Conservation (phyloP, 2,113 vertebrate species). For the Chloropsis hardwickii region DNA sequence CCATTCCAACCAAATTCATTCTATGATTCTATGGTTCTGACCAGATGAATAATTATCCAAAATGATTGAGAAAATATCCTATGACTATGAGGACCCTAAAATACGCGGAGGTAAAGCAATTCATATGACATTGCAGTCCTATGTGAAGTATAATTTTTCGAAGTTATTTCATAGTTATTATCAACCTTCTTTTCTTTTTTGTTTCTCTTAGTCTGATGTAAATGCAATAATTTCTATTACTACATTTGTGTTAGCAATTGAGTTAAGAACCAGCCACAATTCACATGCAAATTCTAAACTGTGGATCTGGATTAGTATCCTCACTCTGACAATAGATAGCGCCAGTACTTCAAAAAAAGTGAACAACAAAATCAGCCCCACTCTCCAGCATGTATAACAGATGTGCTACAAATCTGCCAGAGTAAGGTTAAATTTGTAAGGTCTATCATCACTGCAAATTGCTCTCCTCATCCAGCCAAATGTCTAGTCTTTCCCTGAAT, state of each 20-base stretch:
- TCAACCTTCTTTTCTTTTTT: accelerated
- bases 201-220: background rate
- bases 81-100: background rate
- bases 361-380: background rate
- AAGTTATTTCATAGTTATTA: background rate
- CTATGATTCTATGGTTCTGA: background rate
- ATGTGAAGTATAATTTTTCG: background rate
- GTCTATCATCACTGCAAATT: background rate
- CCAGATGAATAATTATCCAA: background rate
- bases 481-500: background rate
- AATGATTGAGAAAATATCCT: background rate
- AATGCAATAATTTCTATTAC: background rate
- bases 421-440: background rate
- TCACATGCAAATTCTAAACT: background rate
- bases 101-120: background rate
- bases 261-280: background rate
- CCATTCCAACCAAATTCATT: background rate
- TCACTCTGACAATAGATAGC: background rate
- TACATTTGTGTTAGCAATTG: background rate
- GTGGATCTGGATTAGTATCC: background rate
- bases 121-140: background rate
- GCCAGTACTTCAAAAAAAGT: background rate
- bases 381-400: background rate
- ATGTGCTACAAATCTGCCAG: background rate
- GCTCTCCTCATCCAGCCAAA: background rate